Conservation (phyloP, 2,113 vertebrate species). For the Merops nubicus region DNA sequence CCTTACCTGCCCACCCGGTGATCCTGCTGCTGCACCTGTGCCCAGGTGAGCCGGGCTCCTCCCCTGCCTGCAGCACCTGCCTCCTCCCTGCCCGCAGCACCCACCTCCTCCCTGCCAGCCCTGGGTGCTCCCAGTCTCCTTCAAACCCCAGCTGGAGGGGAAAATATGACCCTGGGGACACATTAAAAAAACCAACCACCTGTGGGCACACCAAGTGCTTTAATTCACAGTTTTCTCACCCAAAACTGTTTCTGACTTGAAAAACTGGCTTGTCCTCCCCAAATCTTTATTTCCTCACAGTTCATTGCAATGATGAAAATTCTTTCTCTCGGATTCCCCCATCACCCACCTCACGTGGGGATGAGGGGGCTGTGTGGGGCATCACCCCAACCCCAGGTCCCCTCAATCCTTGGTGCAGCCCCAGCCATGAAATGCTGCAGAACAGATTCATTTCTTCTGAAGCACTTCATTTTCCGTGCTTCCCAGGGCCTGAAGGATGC, state of each 20-base stretch:
- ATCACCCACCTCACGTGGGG: fast-evolving
- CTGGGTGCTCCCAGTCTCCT: background rate
- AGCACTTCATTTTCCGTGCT: background rate
- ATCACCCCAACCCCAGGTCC: background rate
- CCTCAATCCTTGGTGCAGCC: fast-evolving
- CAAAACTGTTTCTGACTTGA: background rate
- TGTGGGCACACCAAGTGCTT: fast-evolving
- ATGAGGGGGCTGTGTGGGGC: background rate
- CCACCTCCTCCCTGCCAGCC: background rate
- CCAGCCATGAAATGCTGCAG: fast-evolving
- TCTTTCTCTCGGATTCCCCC: background rate
- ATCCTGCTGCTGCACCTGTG: background rate
- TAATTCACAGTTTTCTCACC: background rate
- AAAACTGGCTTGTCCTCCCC: fast-evolving
- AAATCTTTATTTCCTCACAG: background rate
- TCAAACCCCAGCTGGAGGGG: background rate
- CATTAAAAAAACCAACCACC: background rate
- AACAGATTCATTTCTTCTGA: background rate
- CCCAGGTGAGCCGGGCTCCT: conserved; percentile 34
- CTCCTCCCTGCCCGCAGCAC: background rate
- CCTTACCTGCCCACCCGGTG: background rate
- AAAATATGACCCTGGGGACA: too few species aligned
- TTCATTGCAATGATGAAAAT: background rate
- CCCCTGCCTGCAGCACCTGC: background rate
- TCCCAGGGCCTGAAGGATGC: background rate